Conservation (phyloP, 1,140 invertebrate species). For the Procambarus virginalis region DNA sequence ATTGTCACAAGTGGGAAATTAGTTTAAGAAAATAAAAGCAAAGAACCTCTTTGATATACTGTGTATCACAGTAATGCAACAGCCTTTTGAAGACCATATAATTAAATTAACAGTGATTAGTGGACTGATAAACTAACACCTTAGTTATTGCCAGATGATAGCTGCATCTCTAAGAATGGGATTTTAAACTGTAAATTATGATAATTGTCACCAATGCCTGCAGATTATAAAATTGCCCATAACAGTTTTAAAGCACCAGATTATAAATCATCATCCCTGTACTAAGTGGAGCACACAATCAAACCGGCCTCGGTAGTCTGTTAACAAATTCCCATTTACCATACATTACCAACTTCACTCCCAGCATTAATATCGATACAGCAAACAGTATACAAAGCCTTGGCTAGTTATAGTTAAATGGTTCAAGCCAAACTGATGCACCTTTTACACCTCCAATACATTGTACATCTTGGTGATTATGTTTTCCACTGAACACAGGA, state of each 20-base stretch:
- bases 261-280: not conserved
- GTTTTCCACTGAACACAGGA: not conserved
- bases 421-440: too few relatives aligned
- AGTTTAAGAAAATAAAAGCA: conserved; percentile 34
- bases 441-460: too few relatives aligned
- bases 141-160: conserved; percentile 28
- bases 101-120: conserved; percentile 40
- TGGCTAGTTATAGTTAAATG: too few relatives aligned
- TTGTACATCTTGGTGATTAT: not conserved
- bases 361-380: too few relatives aligned
- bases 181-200: not conserved
- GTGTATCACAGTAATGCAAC: conserved; percentile 56
- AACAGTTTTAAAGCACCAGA: not conserved
- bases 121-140: conserved; percentile 47
- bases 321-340: too few relatives aligned
- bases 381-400: too few relatives aligned
- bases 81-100: conserved; percentile 33
- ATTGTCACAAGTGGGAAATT: not conserved
- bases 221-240: not conserved
- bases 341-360: too few relatives aligned
- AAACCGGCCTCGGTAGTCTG: too few relatives aligned
- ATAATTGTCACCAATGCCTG: not conserved
- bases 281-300: not conserved
- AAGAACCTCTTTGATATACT: conserved; percentile 48
- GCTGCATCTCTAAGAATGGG: conserved; percentile 11